phyloP scores from a whole-genome alignment of 2,797 vertebrate genomes.

The Mormyrus proboscirostris region DNA sequence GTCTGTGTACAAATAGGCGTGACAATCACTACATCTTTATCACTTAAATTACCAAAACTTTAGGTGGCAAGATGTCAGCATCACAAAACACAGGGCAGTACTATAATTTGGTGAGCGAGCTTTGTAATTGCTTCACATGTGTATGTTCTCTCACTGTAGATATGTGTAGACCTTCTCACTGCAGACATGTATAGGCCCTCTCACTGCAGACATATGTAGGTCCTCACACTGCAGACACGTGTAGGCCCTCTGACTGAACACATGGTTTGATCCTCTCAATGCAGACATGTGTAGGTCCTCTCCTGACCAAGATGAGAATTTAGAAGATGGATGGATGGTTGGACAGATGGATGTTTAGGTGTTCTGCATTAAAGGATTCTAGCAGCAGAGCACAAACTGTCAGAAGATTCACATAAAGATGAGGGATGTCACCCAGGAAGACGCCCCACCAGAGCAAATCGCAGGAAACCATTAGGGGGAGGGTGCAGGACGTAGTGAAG shows the following conservation, averaged over 20 bases:
- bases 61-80: neutral
- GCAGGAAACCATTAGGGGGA: slow-evolving; percentile 21
- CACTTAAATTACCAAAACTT: neutral
- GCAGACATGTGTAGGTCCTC: neutral
- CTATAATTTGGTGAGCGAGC: neutral
- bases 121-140: neutral
- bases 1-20: neutral
- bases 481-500: slow-evolving; percentile 13
- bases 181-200: neutral
- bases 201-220: neutral
- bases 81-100: neutral
- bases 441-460: neutral
- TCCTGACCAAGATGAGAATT: neutral
- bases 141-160: neutral
- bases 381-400: neutral
- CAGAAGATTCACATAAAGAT: neutral
- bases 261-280: too few relatives aligned
- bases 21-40: neutral
- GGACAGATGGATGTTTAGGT: too few relatives aligned
- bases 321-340: neutral
- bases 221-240: too few relatives aligned
- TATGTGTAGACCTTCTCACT: neutral
- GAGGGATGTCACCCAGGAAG: neutral
- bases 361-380: neutral
- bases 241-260: too few relatives aligned